Evolutionary conservation across 2,113 vertebrate species (phyloP).

Genomic region (Vidua chalybeata): DNA sequence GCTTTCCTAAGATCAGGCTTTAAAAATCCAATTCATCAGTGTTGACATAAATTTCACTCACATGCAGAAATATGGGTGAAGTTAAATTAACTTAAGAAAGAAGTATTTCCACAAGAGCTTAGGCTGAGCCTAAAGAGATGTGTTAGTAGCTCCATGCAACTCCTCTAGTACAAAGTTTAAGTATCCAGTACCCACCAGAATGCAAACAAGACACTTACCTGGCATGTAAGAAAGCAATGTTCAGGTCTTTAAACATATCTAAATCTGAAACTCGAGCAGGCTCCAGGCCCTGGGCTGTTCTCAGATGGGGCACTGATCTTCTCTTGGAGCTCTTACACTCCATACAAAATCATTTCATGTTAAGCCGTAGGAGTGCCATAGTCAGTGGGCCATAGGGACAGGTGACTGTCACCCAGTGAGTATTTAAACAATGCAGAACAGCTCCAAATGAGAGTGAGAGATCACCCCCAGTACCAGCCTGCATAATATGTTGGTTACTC

Average conservation of each 20-base stretch:
- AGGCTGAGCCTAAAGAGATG: not conserved
- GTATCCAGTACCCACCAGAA: not conserved
- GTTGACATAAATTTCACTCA: not conserved
- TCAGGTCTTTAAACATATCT: not conserved
- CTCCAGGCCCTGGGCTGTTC: not conserved
- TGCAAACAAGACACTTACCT: slow-evolving; percentile 23
- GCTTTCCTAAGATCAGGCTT: not conserved
- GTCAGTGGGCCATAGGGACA: not conserved
- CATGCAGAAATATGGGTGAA: not conserved
- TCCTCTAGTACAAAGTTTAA: not conserved
- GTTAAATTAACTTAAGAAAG: not conserved
- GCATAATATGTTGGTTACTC: not conserved
- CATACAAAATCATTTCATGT: not conserved
- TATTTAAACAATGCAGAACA: not conserved
- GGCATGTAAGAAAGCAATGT: not conserved
- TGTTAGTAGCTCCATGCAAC: not conserved
- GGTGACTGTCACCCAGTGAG: not conserved
- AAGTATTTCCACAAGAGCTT: not conserved
- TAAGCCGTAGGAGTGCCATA: not conserved
- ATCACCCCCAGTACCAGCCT: not conserved
- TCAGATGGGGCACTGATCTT: not conserved
- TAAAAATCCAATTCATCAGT: not conserved
- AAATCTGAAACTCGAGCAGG: not conserved
- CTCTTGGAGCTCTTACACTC: not conserved
- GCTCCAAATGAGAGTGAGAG: slow-evolving; percentile 18